Conservation (phyloP, 2,888 invertebrate genomes). For the Noctua janthina region DNA sequence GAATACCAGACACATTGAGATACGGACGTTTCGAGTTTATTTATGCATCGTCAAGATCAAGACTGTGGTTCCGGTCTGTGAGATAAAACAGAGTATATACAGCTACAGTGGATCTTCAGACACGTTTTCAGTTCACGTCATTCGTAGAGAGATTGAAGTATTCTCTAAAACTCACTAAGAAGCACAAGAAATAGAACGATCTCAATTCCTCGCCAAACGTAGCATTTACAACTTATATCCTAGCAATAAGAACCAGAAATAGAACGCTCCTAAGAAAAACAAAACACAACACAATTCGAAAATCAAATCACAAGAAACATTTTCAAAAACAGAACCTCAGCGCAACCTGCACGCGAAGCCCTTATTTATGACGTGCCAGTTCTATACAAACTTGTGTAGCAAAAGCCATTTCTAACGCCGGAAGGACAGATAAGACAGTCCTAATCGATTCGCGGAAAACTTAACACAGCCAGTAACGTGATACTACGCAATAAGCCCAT, state of each 20-base stretch:
- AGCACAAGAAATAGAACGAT: neutral
- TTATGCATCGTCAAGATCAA: constrained; percentile 47
- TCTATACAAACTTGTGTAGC: constrained; percentile 56
- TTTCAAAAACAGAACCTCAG: constrained; percentile 42
- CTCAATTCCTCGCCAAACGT: neutral
- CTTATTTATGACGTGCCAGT: constrained; percentile 60
- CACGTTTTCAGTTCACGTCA: constrained; percentile 4
- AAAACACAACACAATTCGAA: constrained; percentile 33
- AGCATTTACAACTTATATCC: neutral
- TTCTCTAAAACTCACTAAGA: neutral
- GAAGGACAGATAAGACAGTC: constrained; percentile 61
- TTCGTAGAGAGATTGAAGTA: neutral
- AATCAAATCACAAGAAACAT: constrained; percentile 26
- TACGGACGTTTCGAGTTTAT: constrained; percentile 17
- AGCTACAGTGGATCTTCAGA: constrained; percentile 10
- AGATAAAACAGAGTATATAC: constrained; percentile 32
- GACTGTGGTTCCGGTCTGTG: constrained; percentile 26
- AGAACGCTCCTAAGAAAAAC: neutral
- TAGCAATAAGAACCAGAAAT: neutral
- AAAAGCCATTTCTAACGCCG: constrained; percentile 61
- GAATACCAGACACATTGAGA: neutral
- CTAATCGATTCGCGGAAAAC: constrained; percentile 71
- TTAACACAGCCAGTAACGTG: constrained; percentile 70
- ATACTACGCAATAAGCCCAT: constrained; percentile 68
- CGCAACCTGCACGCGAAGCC: constrained; percentile 56